phyloP scores from a whole-genome alignment of 2,113 vertebrate genomes.

The Epinephelus fuscoguttatus region DNA sequence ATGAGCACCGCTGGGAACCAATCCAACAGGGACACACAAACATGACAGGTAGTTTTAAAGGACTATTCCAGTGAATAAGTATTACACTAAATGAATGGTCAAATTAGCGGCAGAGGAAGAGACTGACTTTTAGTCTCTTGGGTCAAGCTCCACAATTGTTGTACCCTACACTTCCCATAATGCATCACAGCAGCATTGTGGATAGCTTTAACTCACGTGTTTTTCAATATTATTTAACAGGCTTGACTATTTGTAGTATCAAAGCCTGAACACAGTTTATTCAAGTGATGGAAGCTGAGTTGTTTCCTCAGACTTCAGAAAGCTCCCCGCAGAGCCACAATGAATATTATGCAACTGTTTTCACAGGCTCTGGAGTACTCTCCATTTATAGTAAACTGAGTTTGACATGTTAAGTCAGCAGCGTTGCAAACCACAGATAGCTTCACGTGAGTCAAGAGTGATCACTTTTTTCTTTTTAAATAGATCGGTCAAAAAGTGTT shows the following conservation, averaged over 20 bases:
- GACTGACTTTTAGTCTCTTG: not conserved
- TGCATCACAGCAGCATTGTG: not conserved
- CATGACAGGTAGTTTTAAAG: slow-evolving; percentile 7
- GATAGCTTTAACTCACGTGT: not conserved
- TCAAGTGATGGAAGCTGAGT: not conserved
- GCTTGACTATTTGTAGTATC: too few species aligned
- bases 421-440: not conserved
- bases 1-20: slow-evolving; percentile 43
- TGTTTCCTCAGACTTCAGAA: not conserved
- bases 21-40: slow-evolving; percentile 24
- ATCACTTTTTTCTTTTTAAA: not conserved
- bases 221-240: not conserved
- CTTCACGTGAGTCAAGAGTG: not conserved
- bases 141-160: not conserved
- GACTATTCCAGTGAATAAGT: not conserved
- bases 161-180: not conserved
- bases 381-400: not conserved
- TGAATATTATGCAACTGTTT: not conserved
- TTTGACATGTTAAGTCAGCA: not conserved
- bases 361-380: not conserved
- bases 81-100: not conserved
- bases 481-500: too few species aligned
- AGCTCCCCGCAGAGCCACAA: not conserved
- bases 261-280: not conserved
- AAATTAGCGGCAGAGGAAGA: not conserved